Percentiles rank a stretch among this genome's conserved stretches.
Conservation (phyloP, 2,888 invertebrate genomes). For the Cheilosia pagana region DNA sequence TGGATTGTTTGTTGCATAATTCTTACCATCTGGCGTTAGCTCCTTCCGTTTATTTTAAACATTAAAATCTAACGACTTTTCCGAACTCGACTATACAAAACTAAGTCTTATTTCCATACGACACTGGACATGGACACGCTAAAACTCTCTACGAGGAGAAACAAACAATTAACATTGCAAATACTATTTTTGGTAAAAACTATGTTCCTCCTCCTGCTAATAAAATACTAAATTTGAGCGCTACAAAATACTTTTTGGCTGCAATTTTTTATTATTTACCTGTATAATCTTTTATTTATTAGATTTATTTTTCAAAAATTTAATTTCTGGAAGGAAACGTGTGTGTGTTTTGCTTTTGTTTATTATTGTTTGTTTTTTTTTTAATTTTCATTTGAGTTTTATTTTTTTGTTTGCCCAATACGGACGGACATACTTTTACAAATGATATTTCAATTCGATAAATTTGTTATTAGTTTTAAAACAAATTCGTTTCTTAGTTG, state of each 20-base stretch:
- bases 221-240: constrained; percentile 66
- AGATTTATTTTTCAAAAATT: constrained; percentile 38
- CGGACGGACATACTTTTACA: constrained; percentile 64
- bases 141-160: constrained; percentile 65
- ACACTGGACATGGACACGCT: constrained; percentile 42
- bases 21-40: background rate
- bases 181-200: constrained; percentile 24
- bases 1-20: constrained; percentile 7
- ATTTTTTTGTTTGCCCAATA: constrained; percentile 46
- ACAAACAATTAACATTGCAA: constrained; percentile 51
- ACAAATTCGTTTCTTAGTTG: constrained; percentile 39
- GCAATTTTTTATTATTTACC: constrained; percentile 46
- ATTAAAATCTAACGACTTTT: constrained; percentile 19
- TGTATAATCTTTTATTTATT: constrained; percentile 48
- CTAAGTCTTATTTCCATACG: constrained; percentile 51
- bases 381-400: constrained; percentile 42
- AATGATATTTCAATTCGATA: constrained; percentile 21
- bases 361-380: constrained; percentile 47
- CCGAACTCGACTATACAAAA: constrained; percentile 55
- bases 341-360: constrained; percentile 46
- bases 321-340: constrained; percentile 72
- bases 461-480: constrained; percentile 12
- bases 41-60: background rate
- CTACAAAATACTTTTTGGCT: constrained; percentile 72
- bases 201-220: constrained; percentile 63